phyloP scores from a whole-genome alignment of 2,797 vertebrate genomes.

The Typhlichthys eigenmanni region DNA sequence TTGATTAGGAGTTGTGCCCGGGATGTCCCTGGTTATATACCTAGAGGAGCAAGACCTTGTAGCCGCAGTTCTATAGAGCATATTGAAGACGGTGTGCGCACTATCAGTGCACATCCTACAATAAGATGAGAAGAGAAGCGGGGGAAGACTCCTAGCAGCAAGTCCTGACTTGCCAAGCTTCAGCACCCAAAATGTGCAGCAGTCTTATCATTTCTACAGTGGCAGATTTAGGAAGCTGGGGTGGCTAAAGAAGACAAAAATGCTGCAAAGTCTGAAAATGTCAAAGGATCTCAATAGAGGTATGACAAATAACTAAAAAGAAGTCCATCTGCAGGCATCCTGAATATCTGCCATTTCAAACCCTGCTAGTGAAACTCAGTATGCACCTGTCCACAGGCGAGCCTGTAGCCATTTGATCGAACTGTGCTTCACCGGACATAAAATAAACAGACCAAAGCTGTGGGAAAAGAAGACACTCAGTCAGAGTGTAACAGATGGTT shows the following conservation, averaged over 20 bases:
- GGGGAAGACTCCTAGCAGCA: slow-evolving; percentile 4
- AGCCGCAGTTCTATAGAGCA: neutral
- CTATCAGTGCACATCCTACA: slow-evolving; percentile 2
- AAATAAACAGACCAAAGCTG: slow-evolving; percentile 84
- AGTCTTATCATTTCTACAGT: slow-evolving; percentile 18
- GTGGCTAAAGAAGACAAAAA: neutral
- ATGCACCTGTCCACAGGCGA: neutral
- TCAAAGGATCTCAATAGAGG: neutral
- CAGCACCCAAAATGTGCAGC: slow-evolving; percentile 35
- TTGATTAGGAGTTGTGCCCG: neutral
- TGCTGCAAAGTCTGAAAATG: neutral
- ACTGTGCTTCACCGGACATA: slow-evolving; percentile 80
- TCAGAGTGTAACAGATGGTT: neutral
- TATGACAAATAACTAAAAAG: too few species aligned
- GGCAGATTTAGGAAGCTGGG: slow-evolving; percentile 5
- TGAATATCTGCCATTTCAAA: neutral
- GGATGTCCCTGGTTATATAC: neutral
- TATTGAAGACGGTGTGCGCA: too few species aligned
- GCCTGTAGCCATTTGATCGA: slow-evolving; percentile 47
- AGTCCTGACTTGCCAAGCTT: slow-evolving; percentile 31
- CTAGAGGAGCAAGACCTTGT: neutral
- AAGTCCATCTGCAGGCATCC: slow-evolving; percentile 7
- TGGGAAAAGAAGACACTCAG: slow-evolving; percentile 68
- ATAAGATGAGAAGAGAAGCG: neutral
- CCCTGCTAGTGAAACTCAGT: neutral